Evolutionary conservation across 2,113 vertebrate genomes (phyloP).

Genomic region (Hydrolagus affinis): DNA sequence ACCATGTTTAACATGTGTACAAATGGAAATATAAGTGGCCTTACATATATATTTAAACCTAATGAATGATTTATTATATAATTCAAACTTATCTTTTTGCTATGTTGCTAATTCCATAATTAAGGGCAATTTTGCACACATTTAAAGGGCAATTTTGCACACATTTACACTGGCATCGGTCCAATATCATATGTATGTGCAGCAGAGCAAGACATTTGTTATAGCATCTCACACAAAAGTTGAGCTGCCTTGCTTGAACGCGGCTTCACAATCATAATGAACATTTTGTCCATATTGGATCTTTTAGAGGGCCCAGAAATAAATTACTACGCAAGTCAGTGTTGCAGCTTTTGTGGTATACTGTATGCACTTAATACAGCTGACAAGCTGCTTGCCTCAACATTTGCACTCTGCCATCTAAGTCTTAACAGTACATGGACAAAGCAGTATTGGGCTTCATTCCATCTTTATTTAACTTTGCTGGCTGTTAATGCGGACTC

Average conservation of each 20-base stretch:
- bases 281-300: neutral
- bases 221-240: neutral
- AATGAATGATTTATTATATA: too few relatives aligned
- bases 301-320: neutral
- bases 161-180: too few relatives aligned
- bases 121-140: too few relatives aligned
- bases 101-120: too few relatives aligned
- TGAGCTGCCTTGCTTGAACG: neutral
- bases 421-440: neutral
- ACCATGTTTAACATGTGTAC: too few relatives aligned
- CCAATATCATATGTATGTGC: neutral
- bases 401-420: neutral
- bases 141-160: too few relatives aligned
- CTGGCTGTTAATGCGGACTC: too few relatives aligned
- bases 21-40: too few relatives aligned
- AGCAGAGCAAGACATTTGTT: neutral
- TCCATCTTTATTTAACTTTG: conserved; percentile 25
- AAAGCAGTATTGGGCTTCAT: conserved; percentile 19
- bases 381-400: neutral
- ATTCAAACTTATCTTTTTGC: too few relatives aligned
- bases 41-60: too few relatives aligned
- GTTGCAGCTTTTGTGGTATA: neutral
- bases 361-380: neutral
- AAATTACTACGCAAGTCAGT: neutral
- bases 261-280: neutral